These are phyloP conservation scores for Mungos mungo DNA, from an alignment of 2,113 vertebrate species.

Conservation along the genomic window DNA sequence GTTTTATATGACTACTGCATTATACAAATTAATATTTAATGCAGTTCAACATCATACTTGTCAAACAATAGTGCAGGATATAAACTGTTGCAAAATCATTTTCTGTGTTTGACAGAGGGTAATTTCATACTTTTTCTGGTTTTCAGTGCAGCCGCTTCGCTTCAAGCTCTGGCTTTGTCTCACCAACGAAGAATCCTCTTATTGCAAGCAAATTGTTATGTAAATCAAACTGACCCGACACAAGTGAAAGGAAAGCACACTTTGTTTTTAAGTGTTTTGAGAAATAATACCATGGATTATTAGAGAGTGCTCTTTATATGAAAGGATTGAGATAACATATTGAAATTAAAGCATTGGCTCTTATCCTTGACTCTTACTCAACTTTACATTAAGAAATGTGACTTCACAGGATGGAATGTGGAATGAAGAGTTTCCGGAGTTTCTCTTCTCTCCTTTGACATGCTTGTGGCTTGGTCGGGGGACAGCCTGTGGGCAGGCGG, in stretches of 20 bases:
- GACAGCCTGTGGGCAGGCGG: background rate
- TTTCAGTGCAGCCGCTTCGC: conserved; percentile 29
- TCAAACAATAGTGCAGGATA: conserved; percentile 66
- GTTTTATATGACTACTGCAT: conserved; percentile 72
- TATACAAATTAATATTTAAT: conserved; percentile 83
- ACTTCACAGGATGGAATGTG: background rate
- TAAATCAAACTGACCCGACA: background rate
- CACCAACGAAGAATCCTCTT: background rate
- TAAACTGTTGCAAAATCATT: conserved; percentile 57
- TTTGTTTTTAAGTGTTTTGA: background rate
- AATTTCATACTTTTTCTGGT: background rate
- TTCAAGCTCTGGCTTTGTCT: background rate
- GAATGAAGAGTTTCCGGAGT: background rate
- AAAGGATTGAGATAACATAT: background rate
- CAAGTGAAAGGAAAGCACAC: background rate
- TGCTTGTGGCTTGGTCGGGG: background rate
- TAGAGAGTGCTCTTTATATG: background rate
- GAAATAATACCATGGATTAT: background rate
- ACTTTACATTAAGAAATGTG: background rate
- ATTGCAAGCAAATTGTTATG: background rate
- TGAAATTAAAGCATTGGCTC: background rate
- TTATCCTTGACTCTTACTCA: background rate
- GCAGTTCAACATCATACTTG: conserved; percentile 66
- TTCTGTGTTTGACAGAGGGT: conserved; percentile 59
- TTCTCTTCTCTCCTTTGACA: background rate